Percentiles rank a stretch among this genome's conserved stretches.
Conservation (phyloP, 2,888 invertebrate genomes). For the Ormyrus thymus region DNA sequence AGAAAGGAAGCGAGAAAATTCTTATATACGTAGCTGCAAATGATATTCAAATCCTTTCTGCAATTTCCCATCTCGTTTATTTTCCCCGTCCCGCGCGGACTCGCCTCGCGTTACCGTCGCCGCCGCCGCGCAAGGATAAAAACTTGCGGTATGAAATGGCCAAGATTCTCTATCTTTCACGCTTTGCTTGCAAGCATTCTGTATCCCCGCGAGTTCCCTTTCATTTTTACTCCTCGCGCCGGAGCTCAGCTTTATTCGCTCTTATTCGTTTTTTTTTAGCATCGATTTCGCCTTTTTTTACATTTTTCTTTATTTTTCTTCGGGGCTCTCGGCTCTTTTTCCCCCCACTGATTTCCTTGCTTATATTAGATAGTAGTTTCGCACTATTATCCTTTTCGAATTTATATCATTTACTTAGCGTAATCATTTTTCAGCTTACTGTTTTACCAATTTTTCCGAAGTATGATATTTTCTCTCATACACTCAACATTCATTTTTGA, state of each 20-base stretch:
- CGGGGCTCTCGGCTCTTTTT: too few species aligned
- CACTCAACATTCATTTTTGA: too few species aligned
- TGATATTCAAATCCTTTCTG: conserved; percentile 50
- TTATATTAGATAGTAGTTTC: too few species aligned
- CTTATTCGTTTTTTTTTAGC: background rate
- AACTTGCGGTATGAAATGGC: conserved; percentile 43
- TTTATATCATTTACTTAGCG: too few species aligned
- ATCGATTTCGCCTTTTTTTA: too few species aligned
- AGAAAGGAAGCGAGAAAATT: conserved; percentile 1
- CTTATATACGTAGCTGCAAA: conserved; percentile 39
- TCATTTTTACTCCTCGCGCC: conserved; percentile 7
- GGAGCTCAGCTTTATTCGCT: background rate
- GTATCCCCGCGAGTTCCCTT: conserved; percentile 4
- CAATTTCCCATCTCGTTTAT: conserved; percentile 45
- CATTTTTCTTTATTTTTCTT: too few species aligned
- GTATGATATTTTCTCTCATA: too few species aligned
- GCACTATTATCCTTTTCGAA: too few species aligned
- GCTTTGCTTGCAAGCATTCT: conserved; percentile 10
- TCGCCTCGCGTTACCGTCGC: conserved; percentile 2
- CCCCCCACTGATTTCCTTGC: too few species aligned
- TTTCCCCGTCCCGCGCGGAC: conserved; percentile 20
- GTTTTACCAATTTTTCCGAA: too few species aligned
- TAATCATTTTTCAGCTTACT: too few species aligned
- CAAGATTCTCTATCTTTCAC: conserved; percentile 36
- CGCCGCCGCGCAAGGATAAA: conserved; percentile 25